A percentile compares a stretch with the other conserved stretches of the same genome.
Conservation (phyloP, 2,113 vertebrate genomes). For the Todiramphus chloris region DNA sequence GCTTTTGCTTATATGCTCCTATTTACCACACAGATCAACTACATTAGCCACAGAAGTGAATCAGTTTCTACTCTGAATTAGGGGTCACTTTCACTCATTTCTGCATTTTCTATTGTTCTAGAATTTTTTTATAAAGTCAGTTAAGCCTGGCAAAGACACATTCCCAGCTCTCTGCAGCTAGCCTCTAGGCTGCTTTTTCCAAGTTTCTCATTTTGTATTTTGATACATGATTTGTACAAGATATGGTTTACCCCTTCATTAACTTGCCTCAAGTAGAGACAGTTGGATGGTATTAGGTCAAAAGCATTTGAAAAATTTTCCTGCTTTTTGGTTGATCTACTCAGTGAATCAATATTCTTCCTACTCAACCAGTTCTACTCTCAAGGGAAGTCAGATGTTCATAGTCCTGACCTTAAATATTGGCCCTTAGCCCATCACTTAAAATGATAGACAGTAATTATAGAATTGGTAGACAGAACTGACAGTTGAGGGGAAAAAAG, state of each 20-base stretch:
- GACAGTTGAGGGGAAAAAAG: neutral
- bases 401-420: constrained; percentile 37
- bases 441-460: constrained; percentile 69
- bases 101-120: neutral
- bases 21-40: neutral
- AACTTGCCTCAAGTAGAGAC: constrained; percentile 13
- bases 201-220: neutral
- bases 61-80: neutral
- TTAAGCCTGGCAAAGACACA: neutral
- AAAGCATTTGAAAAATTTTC: constrained; percentile 15
- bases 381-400: constrained; percentile 17
- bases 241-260: constrained; percentile 39
- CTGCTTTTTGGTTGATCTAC: constrained; percentile 13
- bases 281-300: constrained; percentile 15
- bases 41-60: neutral
- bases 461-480: constrained; percentile 25
- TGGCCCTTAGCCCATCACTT: constrained; percentile 42
- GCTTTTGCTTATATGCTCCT: neutral
- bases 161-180: neutral
- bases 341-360: constrained; percentile 57
- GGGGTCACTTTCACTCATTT: neutral
- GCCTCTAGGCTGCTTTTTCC: neutral
- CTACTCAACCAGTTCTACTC: neutral
- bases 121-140: neutral
- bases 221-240: constrained; percentile 14